These are phyloP conservation scores for Cygnus olor DNA, from an alignment of 2,797 vertebrate species.

Conservation along the genomic window DNA sequence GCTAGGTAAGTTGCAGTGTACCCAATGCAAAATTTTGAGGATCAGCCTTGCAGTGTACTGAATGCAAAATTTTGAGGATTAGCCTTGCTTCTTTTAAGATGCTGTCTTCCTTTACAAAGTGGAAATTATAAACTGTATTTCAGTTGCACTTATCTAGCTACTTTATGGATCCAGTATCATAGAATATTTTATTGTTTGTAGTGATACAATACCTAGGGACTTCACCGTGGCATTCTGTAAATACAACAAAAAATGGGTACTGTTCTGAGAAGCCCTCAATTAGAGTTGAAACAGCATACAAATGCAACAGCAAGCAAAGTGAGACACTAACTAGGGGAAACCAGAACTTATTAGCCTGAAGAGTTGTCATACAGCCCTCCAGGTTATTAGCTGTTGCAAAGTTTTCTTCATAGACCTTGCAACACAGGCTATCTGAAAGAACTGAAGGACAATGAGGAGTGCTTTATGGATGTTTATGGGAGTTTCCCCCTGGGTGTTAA, in stretches of 20 bases:
- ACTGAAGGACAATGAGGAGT: not conserved
- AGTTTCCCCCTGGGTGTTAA: not conserved
- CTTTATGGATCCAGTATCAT: not conserved
- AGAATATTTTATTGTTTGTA: not conserved
- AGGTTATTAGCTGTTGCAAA: not conserved
- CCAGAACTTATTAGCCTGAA: not conserved
- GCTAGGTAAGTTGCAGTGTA: slow-evolving; percentile 82
- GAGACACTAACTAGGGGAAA: not conserved
- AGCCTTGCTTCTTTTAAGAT: not conserved
- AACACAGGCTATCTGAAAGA: not conserved
- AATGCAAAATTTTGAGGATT: not conserved
- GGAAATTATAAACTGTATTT: not conserved
- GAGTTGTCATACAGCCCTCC: not conserved
- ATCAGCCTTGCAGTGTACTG: not conserved
- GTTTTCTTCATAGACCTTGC: not conserved
- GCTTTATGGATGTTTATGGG: not conserved
- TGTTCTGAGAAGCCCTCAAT: not conserved
- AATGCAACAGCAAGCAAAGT: not conserved
- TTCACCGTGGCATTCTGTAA: not conserved
- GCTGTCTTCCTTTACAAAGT: not conserved
- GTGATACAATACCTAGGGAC: not conserved
- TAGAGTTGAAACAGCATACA: not conserved
- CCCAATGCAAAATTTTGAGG: not conserved
- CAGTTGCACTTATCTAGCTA: not conserved
- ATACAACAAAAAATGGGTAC: not conserved